These are phyloP conservation scores for Leptosomus discolor DNA, from an alignment of 2,113 vertebrate species.

Conservation along the genomic window DNA sequence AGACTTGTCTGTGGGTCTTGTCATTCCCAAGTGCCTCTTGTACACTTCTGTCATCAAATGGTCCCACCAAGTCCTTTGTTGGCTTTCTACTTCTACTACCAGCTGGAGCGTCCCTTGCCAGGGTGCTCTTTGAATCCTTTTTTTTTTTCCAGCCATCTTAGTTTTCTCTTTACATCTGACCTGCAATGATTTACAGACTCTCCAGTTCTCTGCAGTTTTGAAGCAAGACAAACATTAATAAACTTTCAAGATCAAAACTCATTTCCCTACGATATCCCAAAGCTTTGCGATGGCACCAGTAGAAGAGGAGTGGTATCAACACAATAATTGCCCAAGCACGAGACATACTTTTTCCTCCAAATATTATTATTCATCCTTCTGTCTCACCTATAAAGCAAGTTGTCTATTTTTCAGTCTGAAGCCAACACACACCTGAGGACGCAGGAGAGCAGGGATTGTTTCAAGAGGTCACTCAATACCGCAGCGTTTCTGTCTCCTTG, in stretches of 20 bases:
- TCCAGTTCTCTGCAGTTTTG: too few species aligned
- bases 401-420: neutral
- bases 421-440: too few species aligned
- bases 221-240: accelerated
- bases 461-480: too few species aligned
- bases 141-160: neutral
- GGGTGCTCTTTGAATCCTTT: neutral
- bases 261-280: neutral
- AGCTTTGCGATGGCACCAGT: neutral
- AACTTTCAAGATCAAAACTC: neutral
- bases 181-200: neutral
- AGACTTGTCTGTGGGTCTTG: neutral
- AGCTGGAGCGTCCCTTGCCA: neutral
- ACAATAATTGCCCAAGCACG: too few species aligned
- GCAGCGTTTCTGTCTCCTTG: accelerated
- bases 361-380: neutral
- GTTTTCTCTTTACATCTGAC: neutral
- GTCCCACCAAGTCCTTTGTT: neutral
- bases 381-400: neutral
- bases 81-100: neutral
- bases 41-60: neutral
- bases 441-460: neutral
- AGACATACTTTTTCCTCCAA: neutral
- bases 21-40: neutral
- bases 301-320: accelerated